Evolutionary conservation across 2,888 invertebrate species (phyloP).

Genomic region (Halocaridina rubra): DNA sequence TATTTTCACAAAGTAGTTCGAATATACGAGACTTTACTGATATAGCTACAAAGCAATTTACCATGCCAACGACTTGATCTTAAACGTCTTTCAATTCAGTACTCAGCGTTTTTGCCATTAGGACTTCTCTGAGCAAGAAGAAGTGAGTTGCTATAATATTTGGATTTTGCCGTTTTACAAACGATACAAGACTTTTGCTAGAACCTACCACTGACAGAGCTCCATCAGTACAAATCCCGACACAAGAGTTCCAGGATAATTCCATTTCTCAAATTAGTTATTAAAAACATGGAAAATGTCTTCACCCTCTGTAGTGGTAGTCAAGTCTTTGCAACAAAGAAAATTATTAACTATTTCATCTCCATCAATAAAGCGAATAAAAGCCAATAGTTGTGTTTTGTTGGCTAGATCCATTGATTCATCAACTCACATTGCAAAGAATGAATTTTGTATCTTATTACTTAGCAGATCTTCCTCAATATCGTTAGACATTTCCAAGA

Average conservation of each 20-base stretch:
- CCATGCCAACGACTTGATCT: not conserved
- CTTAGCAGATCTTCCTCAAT: constrained; percentile 1
- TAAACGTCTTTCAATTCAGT: not conserved
- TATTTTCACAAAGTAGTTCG: not conserved
- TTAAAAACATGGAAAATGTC: constrained; percentile 26
- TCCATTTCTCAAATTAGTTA: not conserved
- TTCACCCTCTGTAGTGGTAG: constrained; percentile 10
- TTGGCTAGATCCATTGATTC: constrained; percentile 3
- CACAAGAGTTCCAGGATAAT: not conserved
- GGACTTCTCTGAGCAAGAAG: not conserved
- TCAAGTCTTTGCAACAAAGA: constrained; percentile 20
- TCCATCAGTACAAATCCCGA: not conserved
- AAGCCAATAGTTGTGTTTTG: constrained; percentile 3
- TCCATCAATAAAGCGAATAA: constrained; percentile 24
- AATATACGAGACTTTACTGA: constrained; percentile 20
- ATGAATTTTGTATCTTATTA: not conserved
- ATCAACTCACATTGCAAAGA: constrained; percentile 10
- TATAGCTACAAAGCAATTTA: constrained; percentile 31
- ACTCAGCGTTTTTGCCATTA: not conserved
- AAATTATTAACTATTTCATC: constrained; percentile 14
- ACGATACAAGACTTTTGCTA: not conserved
- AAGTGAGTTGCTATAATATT: not conserved
- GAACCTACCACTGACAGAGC: not conserved
- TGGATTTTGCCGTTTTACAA: not conserved
- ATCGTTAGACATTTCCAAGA: not conserved